Base-by-base conservation (phyloP, 2,888 invertebrate genomes). In the Coenonympha arcania region DNA sequence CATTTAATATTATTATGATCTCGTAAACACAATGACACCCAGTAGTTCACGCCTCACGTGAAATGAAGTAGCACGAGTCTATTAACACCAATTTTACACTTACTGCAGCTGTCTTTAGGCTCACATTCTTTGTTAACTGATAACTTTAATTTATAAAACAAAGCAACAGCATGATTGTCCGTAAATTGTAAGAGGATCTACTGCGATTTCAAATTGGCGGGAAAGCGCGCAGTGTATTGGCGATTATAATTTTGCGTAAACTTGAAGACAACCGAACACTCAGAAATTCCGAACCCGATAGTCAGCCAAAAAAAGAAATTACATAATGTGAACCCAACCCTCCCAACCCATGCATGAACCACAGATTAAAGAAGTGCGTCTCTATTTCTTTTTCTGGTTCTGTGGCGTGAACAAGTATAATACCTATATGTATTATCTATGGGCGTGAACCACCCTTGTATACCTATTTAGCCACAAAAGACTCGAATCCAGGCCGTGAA, bases 51-150 rank as follows among this genome's bases (percentile, higher is more conserved):
- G 1, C 2, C 19, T 4, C 34, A 19, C 5, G 34, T n/a, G 11
- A 37, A 11, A 6, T 20, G 6, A 20, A 20, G 13, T 30, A 13
- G 13, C 11, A 11, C n/a, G 11, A 19, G 20, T 37, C 11, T 11
- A 13, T 22, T 22, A 43, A 33, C 31, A 30, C 22, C 22, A 43
- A 43, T 43, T 43, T 43, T 20, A 22, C 43, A 43, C 43, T 43
- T 43, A 43, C 43, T 19, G 40, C 26, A 13, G 22, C 6, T 37
- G 37, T 20, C 20, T 13, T n/a, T n/a, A n/a, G n/a, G n/a, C n/a
- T n/a, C n/a, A n/a, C n/a, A n/a, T n/a, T 11, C 20, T 6, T 30
- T 30, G 30, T 13, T 13, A 5, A 13, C n/a, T 6, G 13, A 30
- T 13, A 4, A 13, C 30, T 11, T 13, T 6, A 16, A 33, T 31